Evolutionary conservation across 2,888 invertebrate species (phyloP).

Genomic region (Marronus borbonicus): DNA sequence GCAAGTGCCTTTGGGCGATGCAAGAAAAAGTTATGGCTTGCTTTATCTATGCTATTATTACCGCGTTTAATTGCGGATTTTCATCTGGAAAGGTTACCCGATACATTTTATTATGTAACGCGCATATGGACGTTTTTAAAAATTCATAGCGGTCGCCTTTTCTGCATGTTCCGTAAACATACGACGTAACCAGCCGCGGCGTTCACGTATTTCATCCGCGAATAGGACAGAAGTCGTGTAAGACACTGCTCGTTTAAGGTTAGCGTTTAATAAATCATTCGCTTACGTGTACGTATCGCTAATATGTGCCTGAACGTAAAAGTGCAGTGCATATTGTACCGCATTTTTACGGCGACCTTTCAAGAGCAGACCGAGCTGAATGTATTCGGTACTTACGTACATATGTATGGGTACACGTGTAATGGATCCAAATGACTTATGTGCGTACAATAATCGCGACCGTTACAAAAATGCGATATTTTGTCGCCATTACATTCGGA

Average conservation of each 20-base stretch:
- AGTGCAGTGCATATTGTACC: slow-evolving; percentile 21
- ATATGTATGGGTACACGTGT: too few species aligned
- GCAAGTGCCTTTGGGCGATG: neutral
- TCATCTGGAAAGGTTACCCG: slow-evolving; percentile 12
- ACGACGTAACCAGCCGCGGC: neutral
- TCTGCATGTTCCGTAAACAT: slow-evolving; percentile 27
- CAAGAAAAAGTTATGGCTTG: neutral
- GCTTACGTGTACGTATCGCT: slow-evolving; percentile 11
- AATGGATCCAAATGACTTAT: too few species aligned
- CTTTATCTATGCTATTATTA: slow-evolving; percentile 1
- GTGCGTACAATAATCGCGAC: too few species aligned
- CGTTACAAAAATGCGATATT: too few species aligned
- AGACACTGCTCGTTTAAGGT: slow-evolving; percentile 16
- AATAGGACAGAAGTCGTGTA: slow-evolving; percentile 31
- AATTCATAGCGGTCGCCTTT: neutral
- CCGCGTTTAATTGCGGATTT: slow-evolving; percentile 24
- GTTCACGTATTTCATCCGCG: slow-evolving; percentile 21
- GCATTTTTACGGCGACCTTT: slow-evolving; percentile 17
- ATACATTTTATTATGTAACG: slow-evolving; percentile 26
- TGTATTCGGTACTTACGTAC: too few species aligned
- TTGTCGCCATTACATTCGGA: too few species aligned
- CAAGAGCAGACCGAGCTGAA: neutral
- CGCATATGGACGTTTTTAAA: slow-evolving; percentile 8
- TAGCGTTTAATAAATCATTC: slow-evolving; percentile 11
- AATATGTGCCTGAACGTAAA: neutral